These are phyloP conservation scores for Tinea semifulvella DNA, from an alignment of 2,888 invertebrate species.

Conservation along the genomic window DNA sequence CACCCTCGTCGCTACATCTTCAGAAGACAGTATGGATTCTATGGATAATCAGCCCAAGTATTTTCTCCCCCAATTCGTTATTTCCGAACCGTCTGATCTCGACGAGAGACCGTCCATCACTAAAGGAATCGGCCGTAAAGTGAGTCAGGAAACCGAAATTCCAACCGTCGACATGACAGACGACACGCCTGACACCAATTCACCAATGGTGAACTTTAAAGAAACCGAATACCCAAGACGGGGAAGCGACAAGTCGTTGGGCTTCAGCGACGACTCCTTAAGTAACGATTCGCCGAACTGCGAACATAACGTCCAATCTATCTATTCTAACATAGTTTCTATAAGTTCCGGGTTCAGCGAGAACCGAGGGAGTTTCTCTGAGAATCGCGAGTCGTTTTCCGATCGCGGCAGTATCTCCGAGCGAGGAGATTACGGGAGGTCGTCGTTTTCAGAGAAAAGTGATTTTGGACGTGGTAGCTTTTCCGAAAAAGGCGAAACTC, in stretches of 20 bases:
- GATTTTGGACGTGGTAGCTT: conserved; percentile 57
- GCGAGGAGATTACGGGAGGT: conserved; percentile 49
- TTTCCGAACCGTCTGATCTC: conserved; percentile 75
- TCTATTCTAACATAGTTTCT: conserved; percentile 62
- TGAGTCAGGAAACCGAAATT: conserved; percentile 70
- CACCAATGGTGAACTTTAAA: conserved; percentile 49
- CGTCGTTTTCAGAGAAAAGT: conserved; percentile 64
- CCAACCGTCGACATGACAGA: conserved; percentile 20
- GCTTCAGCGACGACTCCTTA: conserved; percentile 78
- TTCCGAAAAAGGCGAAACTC: conserved; percentile 56
- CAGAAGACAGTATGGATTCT: conserved; percentile 76
- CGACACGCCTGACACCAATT: conserved; percentile 26
- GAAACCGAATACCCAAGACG: conserved; percentile 61
- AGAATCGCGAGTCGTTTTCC: conserved; percentile 55
- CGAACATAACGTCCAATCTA: conserved; percentile 55
- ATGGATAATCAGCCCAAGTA: conserved; percentile 66
- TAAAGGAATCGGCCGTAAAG: conserved; percentile 77
- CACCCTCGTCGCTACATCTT: conserved; percentile 80
- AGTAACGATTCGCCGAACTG: conserved; percentile 74
- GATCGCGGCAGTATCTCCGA: conserved; percentile 59
- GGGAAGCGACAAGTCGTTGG: conserved; percentile 75
- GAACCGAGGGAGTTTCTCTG: conserved; percentile 60
- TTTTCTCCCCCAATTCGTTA: conserved; percentile 70
- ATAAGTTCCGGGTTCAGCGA: conserved; percentile 69
- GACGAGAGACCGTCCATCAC: conserved; percentile 82